Conservation (phyloP, 2,113 vertebrate genomes). For the Ptilonorhynchus violaceus region DNA sequence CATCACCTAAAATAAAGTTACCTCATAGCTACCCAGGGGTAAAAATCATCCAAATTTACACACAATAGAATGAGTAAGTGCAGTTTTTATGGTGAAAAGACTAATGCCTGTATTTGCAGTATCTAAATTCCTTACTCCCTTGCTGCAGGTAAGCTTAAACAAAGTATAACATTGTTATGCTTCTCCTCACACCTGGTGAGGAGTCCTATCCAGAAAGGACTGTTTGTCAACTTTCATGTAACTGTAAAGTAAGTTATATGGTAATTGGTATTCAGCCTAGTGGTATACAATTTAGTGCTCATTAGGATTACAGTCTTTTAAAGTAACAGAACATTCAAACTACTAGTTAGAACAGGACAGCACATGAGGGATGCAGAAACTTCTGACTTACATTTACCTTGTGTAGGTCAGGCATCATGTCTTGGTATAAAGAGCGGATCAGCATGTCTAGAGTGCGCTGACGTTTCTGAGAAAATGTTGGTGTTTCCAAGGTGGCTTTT, state of each 20-base stretch:
- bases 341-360: neutral
- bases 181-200: neutral
- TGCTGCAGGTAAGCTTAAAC: neutral
- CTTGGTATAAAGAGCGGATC: constrained; percentile 95
- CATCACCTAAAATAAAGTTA: neutral
- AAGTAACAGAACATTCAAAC: neutral
- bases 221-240: neutral
- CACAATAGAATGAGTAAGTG: neutral
- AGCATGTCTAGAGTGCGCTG: constrained; percentile 97
- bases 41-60: neutral
- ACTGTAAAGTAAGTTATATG: neutral
- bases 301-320: neutral
- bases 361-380: neutral
- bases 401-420: constrained; percentile 93
- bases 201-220: neutral
- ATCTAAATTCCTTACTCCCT: neutral
- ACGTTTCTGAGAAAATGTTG: constrained; percentile 97
- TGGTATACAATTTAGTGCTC: neutral
- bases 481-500: constrained; percentile 98
- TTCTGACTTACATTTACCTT: constrained; percentile 77
- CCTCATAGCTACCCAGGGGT: neutral
- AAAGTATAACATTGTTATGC: neutral
- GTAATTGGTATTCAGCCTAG: neutral
- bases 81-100: neutral
- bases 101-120: neutral